A percentile compares a stretch with the other conserved stretches of the same genome.
Conservation (phyloP, 2,888 invertebrate genomes). For the Nephrotoma guestfalica region DNA sequence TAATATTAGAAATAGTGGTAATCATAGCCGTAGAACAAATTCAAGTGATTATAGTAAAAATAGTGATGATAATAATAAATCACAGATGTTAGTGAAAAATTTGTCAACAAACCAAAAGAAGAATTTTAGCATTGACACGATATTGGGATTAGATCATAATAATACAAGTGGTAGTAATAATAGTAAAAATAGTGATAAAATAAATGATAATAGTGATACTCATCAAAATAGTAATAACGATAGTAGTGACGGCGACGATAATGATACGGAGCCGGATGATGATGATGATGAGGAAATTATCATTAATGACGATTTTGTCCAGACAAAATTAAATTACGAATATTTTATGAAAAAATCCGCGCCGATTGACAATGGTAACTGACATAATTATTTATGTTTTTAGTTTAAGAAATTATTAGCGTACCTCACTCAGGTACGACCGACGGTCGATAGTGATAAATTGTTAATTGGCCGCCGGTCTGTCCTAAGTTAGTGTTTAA, state of each 20-base stretch:
- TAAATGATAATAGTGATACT: conserved; percentile 2
- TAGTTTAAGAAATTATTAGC: too few species aligned
- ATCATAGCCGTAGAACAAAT: background rate
- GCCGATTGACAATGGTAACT: background rate
- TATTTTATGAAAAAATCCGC: background rate
- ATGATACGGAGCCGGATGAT: background rate
- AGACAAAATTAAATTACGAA: background rate
- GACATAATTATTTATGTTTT: too few species aligned
- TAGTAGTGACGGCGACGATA: conserved; percentile 4
- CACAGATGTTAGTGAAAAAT: conserved; percentile 15
- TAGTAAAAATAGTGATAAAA: conserved; percentile 7
- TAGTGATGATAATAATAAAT: background rate
- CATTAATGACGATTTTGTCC: background rate
- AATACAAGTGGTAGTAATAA: background rate
- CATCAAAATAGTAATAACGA: conserved; percentile 5
- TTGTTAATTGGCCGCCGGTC: too few species aligned
- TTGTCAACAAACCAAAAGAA: conserved; percentile 16
- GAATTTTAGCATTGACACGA: conserved; percentile 22
- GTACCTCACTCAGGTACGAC: too few species aligned
- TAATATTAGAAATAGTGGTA: background rate
- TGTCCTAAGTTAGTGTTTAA: too few species aligned
- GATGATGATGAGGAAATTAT: background rate
- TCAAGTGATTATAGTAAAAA: background rate
- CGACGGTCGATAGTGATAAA: too few species aligned
- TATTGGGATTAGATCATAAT: conserved; percentile 17